A percentile compares a stretch with the other conserved stretches of the same genome.
phyloP scores from a whole-genome alignment of 2,888 invertebrate genomes.

The Biston stratarius region DNA sequence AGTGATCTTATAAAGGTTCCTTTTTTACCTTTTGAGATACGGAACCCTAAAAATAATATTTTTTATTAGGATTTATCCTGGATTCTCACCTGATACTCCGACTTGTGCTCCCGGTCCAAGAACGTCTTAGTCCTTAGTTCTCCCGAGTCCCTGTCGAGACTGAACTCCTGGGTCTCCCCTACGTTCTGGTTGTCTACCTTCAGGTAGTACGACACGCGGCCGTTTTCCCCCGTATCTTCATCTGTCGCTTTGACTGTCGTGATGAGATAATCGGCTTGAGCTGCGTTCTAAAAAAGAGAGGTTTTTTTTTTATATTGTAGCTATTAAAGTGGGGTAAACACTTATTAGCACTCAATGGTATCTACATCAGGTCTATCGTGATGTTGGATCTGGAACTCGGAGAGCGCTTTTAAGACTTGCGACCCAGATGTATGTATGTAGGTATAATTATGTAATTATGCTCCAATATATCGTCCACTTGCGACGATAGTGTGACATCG shows the following conservation, averaged over 20 bases:
- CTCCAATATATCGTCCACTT: too few species aligned
- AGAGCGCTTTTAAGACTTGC: too few species aligned
- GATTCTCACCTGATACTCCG: constrained; percentile 74
- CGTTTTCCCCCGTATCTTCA: constrained; percentile 93
- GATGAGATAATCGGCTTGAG: constrained; percentile 91
- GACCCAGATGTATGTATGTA: too few species aligned
- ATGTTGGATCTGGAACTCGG: too few species aligned
- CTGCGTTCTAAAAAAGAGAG: constrained; percentile 86
- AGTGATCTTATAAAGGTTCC: too few species aligned
- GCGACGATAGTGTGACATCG: too few species aligned
- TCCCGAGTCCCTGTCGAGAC: constrained; percentile 91
- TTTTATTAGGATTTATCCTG: background rate
- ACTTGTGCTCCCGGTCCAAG: constrained; percentile 90
- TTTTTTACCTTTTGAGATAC: too few species aligned
- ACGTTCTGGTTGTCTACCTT: constrained; percentile 92
- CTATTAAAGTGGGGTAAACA: too few species aligned
- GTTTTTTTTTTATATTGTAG: background rate
- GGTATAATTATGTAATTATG: too few species aligned
- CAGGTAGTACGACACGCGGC: constrained; percentile 93
- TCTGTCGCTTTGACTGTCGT: constrained; percentile 94
- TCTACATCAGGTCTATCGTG: too few species aligned
- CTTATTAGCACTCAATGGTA: too few species aligned
- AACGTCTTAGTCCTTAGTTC: constrained; percentile 92
- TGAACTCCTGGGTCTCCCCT: constrained; percentile 93
- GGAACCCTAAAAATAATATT: too few species aligned